phyloP scores from a whole-genome alignment of 2,113 vertebrate genomes.

The Takifugu bimaculatus region DNA sequence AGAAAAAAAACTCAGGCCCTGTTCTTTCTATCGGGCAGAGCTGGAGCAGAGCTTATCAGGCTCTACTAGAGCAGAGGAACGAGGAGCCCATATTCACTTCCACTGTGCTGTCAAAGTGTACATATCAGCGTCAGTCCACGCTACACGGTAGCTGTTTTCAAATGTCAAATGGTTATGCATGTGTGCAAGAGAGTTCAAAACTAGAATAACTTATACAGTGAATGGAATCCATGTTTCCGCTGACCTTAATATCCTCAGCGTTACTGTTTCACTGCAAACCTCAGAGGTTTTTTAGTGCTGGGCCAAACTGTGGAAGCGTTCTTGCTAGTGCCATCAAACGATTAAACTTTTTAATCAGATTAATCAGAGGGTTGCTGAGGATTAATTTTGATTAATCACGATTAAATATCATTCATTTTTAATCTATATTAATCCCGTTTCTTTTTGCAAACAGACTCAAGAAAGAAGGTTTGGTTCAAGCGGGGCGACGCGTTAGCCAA shows the following conservation, averaged over 20 bases:
- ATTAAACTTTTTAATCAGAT: too few species aligned
- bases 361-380: too few species aligned
- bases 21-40: constrained; percentile 47
- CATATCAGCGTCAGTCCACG: constrained; percentile 41
- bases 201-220: constrained; percentile 13
- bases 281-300: constrained; percentile 7
- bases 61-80: constrained; percentile 35
- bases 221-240: constrained; percentile 29
- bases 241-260: constrained; percentile 31
- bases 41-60: constrained; percentile 53
- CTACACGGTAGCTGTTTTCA: constrained; percentile 31
- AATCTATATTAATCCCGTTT: too few species aligned
- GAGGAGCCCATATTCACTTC: constrained; percentile 41
- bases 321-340: neutral
- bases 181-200: constrained; percentile 20
- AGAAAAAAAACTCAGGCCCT: constrained; percentile 19
- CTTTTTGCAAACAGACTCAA: too few species aligned
- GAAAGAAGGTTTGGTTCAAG: too few species aligned
- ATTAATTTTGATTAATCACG: too few species aligned
- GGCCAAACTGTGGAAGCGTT: constrained; percentile 5
- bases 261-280: neutral
- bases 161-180: constrained; percentile 49
- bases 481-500: too few species aligned
- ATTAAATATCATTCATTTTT: too few species aligned
- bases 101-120: constrained; percentile 32